Percentiles rank a stretch among this genome's conserved stretches.
phyloP scores from a whole-genome alignment of 2,113 vertebrate genomes.

The Gallinago undulata region DNA sequence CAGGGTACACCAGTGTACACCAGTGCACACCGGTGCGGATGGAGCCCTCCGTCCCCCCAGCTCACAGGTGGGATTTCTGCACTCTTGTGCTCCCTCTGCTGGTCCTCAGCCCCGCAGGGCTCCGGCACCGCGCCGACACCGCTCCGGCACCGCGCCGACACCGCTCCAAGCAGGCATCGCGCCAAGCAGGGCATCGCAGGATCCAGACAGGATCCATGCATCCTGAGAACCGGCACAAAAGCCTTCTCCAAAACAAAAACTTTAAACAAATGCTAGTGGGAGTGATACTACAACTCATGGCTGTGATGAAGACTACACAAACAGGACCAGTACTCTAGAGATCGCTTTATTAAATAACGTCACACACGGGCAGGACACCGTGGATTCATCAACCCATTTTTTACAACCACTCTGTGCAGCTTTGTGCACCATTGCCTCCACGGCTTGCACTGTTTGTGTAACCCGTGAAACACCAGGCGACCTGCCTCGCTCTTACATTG shows the following conservation, averaged over 20 bases:
- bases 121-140: neutral
- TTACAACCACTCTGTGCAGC: neutral
- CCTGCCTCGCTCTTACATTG: fast-evolving
- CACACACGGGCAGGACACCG: fast-evolving
- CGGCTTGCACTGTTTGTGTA: neutral
- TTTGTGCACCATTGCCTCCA: neutral
- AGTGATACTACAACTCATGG: too few species aligned
- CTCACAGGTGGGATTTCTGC: neutral
- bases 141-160: neutral
- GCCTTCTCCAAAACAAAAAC: neutral
- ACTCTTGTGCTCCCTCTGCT: constrained; percentile 61
- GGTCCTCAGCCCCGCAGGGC: neutral
- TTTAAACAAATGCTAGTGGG: neutral
- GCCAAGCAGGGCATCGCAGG: neutral
- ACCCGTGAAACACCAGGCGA: neutral
- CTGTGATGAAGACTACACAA: neutral
- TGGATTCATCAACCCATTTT: neutral
- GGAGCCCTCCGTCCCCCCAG: neutral
- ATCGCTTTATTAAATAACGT: neutral
- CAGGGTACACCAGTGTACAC: neutral
- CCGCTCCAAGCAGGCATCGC: too few species aligned
- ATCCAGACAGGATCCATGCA: neutral
- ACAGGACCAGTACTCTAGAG: neutral
- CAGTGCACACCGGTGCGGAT: neutral
- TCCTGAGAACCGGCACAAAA: neutral